Evolutionary conservation across 2,113 vertebrate genomes (phyloP), one percentile per base, ranked within the genome.

Genomic region (Myxocyprinus asiaticus): DNA sequence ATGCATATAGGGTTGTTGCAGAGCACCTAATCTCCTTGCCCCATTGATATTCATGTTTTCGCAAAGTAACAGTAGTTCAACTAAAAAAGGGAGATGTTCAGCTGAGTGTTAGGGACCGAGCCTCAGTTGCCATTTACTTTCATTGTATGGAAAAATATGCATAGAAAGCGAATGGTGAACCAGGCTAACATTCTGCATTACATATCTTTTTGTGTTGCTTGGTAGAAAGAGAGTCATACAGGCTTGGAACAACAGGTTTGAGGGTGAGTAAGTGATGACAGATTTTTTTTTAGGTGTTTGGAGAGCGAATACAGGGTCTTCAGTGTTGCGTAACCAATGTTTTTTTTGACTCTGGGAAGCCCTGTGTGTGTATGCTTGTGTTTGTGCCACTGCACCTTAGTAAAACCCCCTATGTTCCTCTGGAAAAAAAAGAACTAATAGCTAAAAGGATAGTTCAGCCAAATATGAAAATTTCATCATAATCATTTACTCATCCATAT

Each of bases 301-400:
- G 66, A 53, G 22, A 48, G 48, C 74, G 22, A 33, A 33, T 33
- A 59, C 76, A 67, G 77, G 63, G 71, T 53, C 61, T 70, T 69
- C 73, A 68, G 79, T 66, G 75, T 83, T 83, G 75, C 51, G 47
- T 78, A 83, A 81, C 79, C 56, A 12, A 51, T 45, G 6, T 44
- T 53, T 66, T 53, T 66, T 69, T 55, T 64, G 9, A 62, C 77
- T 63, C 67, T 64, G 42, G 51, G 22, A 61, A n/a, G 51, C 44
- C 48, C 22, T 33, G 22, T 33, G 22, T 33, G 22, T 33, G 22
- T 33, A 33, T 33, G 22, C 22, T 33, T 47, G 53, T 14, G 17
- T 58, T 8, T 64, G 45, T n/a, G 47, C 10, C 22, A 73, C 45
- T 33, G 22, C 22, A 33, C 22, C 22, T 33, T 33, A 53, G 65